A percentile compares a stretch with the other conserved stretches of the same genome.
Evolutionary conservation across 2,888 invertebrate species (phyloP).

Genomic region (Gryllus longicercus): DNA sequence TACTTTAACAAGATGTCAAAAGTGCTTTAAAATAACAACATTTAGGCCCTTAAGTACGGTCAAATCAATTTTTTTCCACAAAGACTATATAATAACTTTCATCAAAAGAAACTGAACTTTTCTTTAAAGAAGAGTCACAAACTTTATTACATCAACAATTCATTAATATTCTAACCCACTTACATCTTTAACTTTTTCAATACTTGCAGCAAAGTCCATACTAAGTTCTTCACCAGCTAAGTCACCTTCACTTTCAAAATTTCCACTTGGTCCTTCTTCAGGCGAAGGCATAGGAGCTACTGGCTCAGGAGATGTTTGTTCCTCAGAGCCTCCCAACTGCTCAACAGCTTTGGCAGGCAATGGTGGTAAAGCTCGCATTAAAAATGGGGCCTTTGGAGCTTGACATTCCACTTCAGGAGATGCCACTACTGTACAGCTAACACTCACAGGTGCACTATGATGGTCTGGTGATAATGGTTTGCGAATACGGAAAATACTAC

Average conservation of each 20-base stretch:
- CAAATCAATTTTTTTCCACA: too few relatives aligned
- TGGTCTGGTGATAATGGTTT: conserved; percentile 54
- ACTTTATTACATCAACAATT: too few relatives aligned
- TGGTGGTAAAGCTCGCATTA: conserved; percentile 65
- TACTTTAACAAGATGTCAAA: not conserved
- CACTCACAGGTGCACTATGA: conserved; percentile 43
- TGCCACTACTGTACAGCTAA: conserved; percentile 17
- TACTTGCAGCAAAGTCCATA: conserved; percentile 85
- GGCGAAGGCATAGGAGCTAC: conserved; percentile 26
- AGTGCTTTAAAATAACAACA: conserved; percentile 21
- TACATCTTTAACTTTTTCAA: conserved; percentile 91
- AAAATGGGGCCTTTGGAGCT: conserved; percentile 49
- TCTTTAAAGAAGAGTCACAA: too few relatives aligned
- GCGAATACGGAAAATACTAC: conserved; percentile 76
- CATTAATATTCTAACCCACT: conserved; percentile 46
- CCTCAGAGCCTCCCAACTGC: conserved; percentile 36
- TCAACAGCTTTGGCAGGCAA: conserved; percentile 53
- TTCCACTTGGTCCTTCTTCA: conserved; percentile 45
- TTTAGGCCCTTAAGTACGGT: not conserved
- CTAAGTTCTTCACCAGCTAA: conserved; percentile 50
- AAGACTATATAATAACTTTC: too few relatives aligned
- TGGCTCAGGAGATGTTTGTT: not conserved
- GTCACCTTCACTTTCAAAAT: conserved; percentile 49
- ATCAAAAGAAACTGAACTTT: too few relatives aligned
- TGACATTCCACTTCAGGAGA: conserved; percentile 22